These are phyloP conservation scores for Eristalinus sepulchralis DNA, from an alignment of 2,888 invertebrate species.

Conservation along the genomic window DNA sequence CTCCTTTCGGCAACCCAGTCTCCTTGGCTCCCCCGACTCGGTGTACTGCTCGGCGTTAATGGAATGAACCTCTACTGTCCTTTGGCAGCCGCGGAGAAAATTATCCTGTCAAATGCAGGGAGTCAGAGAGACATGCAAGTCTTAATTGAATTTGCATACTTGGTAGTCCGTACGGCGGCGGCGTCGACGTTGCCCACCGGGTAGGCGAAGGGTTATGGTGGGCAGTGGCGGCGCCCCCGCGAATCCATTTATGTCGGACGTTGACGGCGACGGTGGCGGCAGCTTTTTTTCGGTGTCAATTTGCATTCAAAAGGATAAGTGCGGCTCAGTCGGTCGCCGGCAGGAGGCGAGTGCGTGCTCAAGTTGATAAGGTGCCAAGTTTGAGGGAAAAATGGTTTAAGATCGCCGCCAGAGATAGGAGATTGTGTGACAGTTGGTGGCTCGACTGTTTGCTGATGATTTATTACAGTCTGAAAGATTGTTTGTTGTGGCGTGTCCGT, in stretches of 20 bases:
- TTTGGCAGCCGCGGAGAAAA: slow-evolving; percentile 68
- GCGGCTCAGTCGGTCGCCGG: not conserved
- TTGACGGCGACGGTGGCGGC: slow-evolving; percentile 20
- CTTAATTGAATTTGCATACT: slow-evolving; percentile 72
- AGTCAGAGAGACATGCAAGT: slow-evolving; percentile 69
- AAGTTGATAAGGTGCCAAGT: slow-evolving; percentile 65
- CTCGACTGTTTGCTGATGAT: slow-evolving; percentile 64
- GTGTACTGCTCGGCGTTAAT: slow-evolving; percentile 57
- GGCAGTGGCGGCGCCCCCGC: slow-evolving; percentile 59
- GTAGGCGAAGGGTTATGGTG: slow-evolving; percentile 18
- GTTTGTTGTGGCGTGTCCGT: slow-evolving; percentile 40
- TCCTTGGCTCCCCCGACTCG: not conserved
- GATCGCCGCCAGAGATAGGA: slow-evolving; percentile 58
- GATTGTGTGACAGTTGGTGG: slow-evolving; percentile 67
- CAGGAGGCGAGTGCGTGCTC: slow-evolving; percentile 54
- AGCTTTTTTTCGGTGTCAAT: slow-evolving; percentile 62
- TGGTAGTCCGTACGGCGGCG: slow-evolving; percentile 4
- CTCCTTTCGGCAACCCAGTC: slow-evolving; percentile 33
- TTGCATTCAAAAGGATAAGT: slow-evolving; percentile 51
- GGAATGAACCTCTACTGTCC: slow-evolving; percentile 69
- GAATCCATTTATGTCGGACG: slow-evolving; percentile 55
- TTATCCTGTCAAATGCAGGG: slow-evolving; percentile 71
- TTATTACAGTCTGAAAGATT: slow-evolving; percentile 62
- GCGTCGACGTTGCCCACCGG: not conserved
- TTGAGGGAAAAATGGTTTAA: slow-evolving; percentile 66